Base-by-base conservation (phyloP, 2,797 vertebrate species). In the Oryzias dopingdopingensis region DNA sequence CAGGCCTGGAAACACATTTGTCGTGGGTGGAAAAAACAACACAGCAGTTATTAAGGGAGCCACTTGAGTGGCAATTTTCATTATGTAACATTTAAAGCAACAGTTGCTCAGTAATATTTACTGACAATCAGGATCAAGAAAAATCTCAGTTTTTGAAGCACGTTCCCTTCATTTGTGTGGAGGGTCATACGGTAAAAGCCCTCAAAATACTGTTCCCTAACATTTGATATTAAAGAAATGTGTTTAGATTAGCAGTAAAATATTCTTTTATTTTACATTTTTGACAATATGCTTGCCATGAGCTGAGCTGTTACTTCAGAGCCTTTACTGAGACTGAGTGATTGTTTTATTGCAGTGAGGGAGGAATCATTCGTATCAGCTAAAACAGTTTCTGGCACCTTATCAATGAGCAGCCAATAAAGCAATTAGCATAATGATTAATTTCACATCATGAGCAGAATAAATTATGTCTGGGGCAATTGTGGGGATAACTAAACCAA, bases 11-110 rank as follows among this genome's bases (percentile, higher is more conserved):
- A 67, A 79, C 74, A 82, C 72, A 79, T 77, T 79, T 73, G 56
- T 74, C 67, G 75, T 86, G 72, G 80, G 80, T 41, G 80, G 65
- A 79, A 72, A 29, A 59, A 65, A 46, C 60, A 69, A 56, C 4
- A 13, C 53, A 56, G 70, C 61, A 59, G 42, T 63, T 5, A 32
- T 29, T 18, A 26, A 76, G 64, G 52, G 37, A 67, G 55, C 58
- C 41, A 58, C 37, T 40, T 63, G 50, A 43, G 6, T 43, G 52
- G 42, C 45, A 49, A 69, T 64, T 73, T 26, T 50, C 32, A 56
- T 74, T 70, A 70, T 77, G 42, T 70, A 62, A 70, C n/a, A 26
- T 51, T 29, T 17, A n/a, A 65, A 52, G 62, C 14, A 72, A 50
- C 48, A 65, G 22, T 47, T 69, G 20, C 20, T 42, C 26, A 16